These are phyloP conservation scores for Cephalopachus bancanus DNA, from an alignment of 2,797 vertebrate genomes.

Conservation along the genomic window DNA sequence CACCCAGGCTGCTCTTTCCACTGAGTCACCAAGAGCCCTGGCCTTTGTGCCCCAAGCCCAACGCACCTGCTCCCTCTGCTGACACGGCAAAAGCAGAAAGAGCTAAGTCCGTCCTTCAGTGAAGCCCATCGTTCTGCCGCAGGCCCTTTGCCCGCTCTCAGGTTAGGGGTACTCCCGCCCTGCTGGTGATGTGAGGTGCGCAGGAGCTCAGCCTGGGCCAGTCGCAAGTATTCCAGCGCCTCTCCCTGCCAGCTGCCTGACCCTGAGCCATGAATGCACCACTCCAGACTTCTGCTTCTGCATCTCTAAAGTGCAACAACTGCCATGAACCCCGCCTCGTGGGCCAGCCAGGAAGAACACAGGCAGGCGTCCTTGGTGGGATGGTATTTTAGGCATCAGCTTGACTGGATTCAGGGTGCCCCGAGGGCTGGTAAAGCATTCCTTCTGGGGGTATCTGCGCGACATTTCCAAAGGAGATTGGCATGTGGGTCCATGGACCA, in stretches of 20 bases:
- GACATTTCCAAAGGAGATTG: neutral
- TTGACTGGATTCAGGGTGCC: neutral
- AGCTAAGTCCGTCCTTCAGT: neutral
- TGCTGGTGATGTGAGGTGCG: rapidly evolving
- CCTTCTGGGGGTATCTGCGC: neutral
- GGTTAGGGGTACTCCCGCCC: neutral
- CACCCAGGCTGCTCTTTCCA: neutral
- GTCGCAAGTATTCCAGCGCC: neutral
- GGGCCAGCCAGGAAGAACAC: neutral
- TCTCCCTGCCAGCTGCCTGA: too few relatives aligned
- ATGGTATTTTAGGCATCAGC: neutral
- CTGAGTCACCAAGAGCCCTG: neutral
- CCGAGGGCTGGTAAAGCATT: neutral
- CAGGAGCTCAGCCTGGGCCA: neutral
- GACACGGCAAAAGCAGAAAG: neutral
- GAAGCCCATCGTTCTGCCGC: neutral
- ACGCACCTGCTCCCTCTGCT: neutral
- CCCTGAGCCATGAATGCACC: neutral
- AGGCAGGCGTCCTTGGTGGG: rapidly evolving
- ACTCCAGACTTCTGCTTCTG: neutral
- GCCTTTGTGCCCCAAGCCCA: neutral
- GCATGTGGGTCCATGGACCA: neutral
- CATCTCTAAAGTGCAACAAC: neutral
- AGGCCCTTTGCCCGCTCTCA: neutral
- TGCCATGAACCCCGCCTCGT: neutral